These are phyloP conservation scores for Vollenhovia emeryi DNA, from an alignment of 1,140 invertebrate genomes.

Conservation along the genomic window DNA sequence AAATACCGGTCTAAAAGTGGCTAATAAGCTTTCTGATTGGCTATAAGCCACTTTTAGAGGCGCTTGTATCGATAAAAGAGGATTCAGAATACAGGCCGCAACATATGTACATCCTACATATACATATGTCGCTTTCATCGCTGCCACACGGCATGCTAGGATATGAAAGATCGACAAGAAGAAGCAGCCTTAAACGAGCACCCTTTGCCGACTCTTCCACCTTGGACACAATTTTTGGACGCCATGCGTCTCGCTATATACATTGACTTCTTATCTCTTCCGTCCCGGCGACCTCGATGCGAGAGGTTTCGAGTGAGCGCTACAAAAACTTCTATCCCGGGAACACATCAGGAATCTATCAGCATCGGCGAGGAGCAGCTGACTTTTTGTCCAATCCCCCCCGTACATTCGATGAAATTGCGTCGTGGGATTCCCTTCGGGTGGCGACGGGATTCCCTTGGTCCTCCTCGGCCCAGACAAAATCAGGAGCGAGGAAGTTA, in stretches of 20 bases:
- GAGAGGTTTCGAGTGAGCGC: constrained; percentile 57
- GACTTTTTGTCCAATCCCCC: constrained; percentile 50
- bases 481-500: constrained; percentile 37
- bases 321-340: constrained; percentile 64
- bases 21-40: too few species aligned
- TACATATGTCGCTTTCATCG: constrained; percentile 31
- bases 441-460: background rate
- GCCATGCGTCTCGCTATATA: constrained; percentile 28
- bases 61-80: too few species aligned
- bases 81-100: too few species aligned
- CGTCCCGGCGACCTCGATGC: constrained; percentile 61
- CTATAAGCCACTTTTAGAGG: too few species aligned
- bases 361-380: constrained; percentile 64
- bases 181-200: constrained; percentile 42
- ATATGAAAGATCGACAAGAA: constrained; percentile 38
- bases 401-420: constrained; percentile 55
- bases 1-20: too few species aligned
- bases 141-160: background rate
- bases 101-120: too few species aligned
- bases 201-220: constrained; percentile 42
- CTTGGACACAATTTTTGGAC: constrained; percentile 62
- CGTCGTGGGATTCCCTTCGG: constrained; percentile 6
- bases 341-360: constrained; percentile 73
- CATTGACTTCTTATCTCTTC: constrained; percentile 71
- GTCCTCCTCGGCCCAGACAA: background rate